Conservation (phyloP, 2,113 vertebrate genomes). For the Psilopsiagon aurifrons region DNA sequence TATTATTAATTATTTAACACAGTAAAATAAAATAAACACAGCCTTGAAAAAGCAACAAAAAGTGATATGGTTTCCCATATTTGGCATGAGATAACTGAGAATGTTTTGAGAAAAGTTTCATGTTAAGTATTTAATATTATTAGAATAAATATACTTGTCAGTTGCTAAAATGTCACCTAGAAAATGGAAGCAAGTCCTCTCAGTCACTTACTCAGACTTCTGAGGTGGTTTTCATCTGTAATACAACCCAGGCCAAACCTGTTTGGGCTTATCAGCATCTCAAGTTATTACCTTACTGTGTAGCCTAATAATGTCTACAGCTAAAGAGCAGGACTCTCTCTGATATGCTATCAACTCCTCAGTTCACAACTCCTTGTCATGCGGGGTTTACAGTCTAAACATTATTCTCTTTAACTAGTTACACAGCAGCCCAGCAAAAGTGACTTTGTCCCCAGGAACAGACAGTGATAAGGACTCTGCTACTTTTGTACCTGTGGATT, state of each 20-base stretch:
- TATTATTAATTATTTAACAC: background rate
- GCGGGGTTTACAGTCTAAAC: background rate
- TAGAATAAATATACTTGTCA: background rate
- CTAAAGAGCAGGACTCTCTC: background rate
- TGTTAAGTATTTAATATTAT: background rate
- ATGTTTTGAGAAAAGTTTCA: background rate
- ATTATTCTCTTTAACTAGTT: background rate
- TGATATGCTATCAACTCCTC: background rate
- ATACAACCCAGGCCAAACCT: background rate
- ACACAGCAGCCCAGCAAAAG: rapidly evolving
- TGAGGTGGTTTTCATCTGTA: background rate
- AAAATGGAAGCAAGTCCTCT: background rate
- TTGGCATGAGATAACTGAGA: background rate
- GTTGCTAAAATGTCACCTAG: background rate
- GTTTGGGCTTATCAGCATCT: background rate
- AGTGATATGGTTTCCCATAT: background rate
- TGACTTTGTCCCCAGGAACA: background rate
- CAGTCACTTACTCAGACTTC: rapidly evolving
- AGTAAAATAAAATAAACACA: background rate
- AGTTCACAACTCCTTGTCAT: background rate
- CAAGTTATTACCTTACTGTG: background rate
- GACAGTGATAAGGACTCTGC: background rate
- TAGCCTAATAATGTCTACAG: background rate
- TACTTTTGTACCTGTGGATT: constrained; percentile 60
- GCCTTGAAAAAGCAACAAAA: background rate